Conservation (phyloP, 2,888 invertebrate genomes). For the Pseudococcus viburni region DNA sequence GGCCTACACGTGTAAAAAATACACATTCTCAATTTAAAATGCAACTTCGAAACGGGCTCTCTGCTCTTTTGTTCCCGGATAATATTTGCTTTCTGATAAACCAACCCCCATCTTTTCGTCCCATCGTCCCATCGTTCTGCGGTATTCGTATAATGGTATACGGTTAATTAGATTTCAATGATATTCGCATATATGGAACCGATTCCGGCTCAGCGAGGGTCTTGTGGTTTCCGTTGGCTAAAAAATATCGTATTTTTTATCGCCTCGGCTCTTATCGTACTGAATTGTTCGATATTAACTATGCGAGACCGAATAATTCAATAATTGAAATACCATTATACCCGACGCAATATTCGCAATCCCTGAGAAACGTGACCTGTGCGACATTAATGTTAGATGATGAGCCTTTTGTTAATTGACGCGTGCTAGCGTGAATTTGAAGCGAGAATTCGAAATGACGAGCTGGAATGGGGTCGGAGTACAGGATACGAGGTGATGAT, state of each 20-base stretch:
- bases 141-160: not conserved
- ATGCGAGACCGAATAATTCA: not conserved
- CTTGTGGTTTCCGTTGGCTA: not conserved
- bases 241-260: not conserved
- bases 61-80: not conserved
- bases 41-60: not conserved
- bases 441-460: no score
- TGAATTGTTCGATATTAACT: not conserved
- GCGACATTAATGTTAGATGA: conserved; percentile 1
- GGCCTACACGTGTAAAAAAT: not conserved
- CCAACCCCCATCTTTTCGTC: not conserved
- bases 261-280: not conserved
- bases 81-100: no score
- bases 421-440: not conserved
- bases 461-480: no score
- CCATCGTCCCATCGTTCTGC: not conserved
- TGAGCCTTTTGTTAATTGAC: conserved; percentile 14
- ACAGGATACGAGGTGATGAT: no score
- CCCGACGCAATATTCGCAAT: not conserved
- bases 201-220: not conserved
- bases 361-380: not conserved
- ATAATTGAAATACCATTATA: conserved; percentile 37
- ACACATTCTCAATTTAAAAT: not conserved
- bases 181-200: not conserved
- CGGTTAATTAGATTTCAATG: conserved; percentile 24